phyloP scores from a whole-genome alignment of 2,888 invertebrate genomes.

The Heliconius ethilla region DNA sequence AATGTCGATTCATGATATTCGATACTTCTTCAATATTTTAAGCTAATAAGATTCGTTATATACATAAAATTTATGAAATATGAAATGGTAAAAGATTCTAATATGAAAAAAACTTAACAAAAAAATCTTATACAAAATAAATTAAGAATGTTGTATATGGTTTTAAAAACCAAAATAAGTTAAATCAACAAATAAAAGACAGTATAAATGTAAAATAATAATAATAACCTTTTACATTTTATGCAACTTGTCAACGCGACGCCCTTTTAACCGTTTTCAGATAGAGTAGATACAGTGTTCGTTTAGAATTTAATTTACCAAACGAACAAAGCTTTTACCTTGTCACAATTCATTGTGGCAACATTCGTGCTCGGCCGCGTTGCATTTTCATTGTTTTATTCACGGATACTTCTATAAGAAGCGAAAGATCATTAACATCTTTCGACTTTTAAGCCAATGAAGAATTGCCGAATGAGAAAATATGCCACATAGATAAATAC shows the following conservation, averaged over 20 bases:
- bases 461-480: not conserved
- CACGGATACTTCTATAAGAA: constrained; percentile 48
- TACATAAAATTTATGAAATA: not conserved
- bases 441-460: constrained; percentile 12
- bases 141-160: not conserved
- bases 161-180: not conserved
- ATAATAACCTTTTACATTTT: constrained; percentile 32
- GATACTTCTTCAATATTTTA: constrained; percentile 32
- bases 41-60: not conserved
- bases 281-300: constrained; percentile 55
- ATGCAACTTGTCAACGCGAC: constrained; percentile 48
- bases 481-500: not conserved
- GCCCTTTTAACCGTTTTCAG: constrained; percentile 56
- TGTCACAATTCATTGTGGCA: constrained; percentile 67
- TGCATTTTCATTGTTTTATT: constrained; percentile 61
- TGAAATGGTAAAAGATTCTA: not conserved
- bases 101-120: not conserved
- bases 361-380: constrained; percentile 58
- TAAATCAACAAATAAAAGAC: constrained; percentile 5
- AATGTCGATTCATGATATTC: constrained; percentile 33
- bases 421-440: constrained; percentile 49
- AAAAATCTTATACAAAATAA: not conserved
- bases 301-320: constrained; percentile 65
- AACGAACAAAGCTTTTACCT: constrained; percentile 70
- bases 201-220: constrained; percentile 14